Evolutionary conservation across 2,888 invertebrate species (phyloP).

Genomic region (Macrostomum cliftonense): DNA sequence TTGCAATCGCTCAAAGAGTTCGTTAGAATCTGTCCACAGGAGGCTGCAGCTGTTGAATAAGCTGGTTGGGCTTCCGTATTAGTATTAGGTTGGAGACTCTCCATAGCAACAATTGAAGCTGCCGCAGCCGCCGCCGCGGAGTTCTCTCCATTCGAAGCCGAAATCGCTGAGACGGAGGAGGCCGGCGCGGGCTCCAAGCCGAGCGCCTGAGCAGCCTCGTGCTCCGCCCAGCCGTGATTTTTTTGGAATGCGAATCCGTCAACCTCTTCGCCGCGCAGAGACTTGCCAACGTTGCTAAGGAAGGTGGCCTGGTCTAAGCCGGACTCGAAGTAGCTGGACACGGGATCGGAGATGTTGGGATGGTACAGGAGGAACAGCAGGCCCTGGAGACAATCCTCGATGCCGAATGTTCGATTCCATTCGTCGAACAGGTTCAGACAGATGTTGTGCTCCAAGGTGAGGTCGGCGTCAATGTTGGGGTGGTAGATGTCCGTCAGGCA

Average conservation of each 20-base stretch:
- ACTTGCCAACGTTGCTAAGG: constrained; percentile 15
- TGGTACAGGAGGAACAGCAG: constrained; percentile 22
- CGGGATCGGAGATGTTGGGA: constrained; percentile 21
- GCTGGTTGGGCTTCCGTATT: too few relatives aligned
- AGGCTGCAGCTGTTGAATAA: too few relatives aligned
- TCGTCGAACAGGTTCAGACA: constrained; percentile 22
- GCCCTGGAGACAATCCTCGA: constrained; percentile 23
- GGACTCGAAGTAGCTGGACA: constrained; percentile 16
- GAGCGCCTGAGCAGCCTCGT: not conserved
- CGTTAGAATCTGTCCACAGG: too few relatives aligned
- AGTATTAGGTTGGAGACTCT: too few relatives aligned
- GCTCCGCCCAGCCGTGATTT: constrained; percentile 7
- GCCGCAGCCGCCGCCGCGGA: too few relatives aligned
- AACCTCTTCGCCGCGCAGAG: constrained; percentile 18
- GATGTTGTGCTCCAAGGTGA: constrained; percentile 14
- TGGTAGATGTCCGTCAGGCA: constrained; percentile 86
- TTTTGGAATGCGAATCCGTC: constrained; percentile 13
- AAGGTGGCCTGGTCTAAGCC: constrained; percentile 13
- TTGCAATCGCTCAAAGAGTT: too few relatives aligned
- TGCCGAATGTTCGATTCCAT: constrained; percentile 17
- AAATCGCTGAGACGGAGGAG: too few relatives aligned
- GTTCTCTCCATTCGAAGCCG: too few relatives aligned
- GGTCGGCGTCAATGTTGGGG: constrained; percentile 64
- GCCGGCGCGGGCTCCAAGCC: too few relatives aligned
- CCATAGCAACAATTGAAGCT: too few relatives aligned